Base-by-base conservation (phyloP, 2,797 vertebrate species). In the Buceros bicornis region DNA sequence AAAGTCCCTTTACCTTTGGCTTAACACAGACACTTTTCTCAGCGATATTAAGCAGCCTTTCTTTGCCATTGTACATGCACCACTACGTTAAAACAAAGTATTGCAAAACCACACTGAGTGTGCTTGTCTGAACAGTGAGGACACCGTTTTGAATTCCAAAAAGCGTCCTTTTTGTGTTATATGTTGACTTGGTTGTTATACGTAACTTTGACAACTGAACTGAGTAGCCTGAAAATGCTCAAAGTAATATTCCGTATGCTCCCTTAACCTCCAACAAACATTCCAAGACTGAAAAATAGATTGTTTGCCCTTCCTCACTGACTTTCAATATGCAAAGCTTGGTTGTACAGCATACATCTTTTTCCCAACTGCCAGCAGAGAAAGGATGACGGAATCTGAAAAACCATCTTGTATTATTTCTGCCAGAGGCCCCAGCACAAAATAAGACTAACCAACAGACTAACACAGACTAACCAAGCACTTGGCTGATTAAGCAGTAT, bases 11-110 rank as follows among this genome's bases (percentile, higher is more conserved):
- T 62, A 76, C 42, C 48, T 89, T 62, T 29, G 70, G 48, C n/a
- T 57, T 94, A 74, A 79, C 42, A 87, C 56, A 24, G 87, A 96
- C 95, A 13, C 8, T 69, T 86, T 69, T 86, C 45, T 73, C 54
- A 35, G 60, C 82, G 54, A 31, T 43, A 57, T 8, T 71, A 94
- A 95, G 40, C 50, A 21, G 31, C 85, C 42, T 65, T 26, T 66
- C 76, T 92, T 80, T 91, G 61, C 76, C 57, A 31, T 29, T 87
- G 50, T 73, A 57, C 33, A 25, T 10, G 18, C 8, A 73, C 10
- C 70, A 57, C 40, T 35, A 60, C 57, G 45, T 56, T 94, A 33
- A 82, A 90, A 61, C 16, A 60, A 76, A 73, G 24, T 70, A 60
- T 28, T 62, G 28, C 29, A 89, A 95, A 87, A 61, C 25, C 5